Evolutionary conservation across 2,113 vertebrate genomes (phyloP).

Genomic region (Dromaius novaehollandiae): DNA sequence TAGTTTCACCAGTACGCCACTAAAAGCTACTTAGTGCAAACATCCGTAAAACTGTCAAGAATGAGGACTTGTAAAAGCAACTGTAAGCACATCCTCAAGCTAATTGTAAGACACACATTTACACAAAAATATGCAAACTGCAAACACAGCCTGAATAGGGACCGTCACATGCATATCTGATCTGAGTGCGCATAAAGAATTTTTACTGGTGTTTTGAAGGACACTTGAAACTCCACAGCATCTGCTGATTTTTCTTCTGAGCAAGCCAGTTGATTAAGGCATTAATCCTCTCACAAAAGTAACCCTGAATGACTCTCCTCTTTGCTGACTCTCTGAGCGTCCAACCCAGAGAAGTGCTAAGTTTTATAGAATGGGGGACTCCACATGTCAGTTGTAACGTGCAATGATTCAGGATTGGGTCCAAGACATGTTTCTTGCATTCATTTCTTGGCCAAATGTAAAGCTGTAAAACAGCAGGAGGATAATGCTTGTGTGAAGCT

Average conservation of each 20-base stretch:
- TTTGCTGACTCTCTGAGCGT: background rate
- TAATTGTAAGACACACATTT: slow-evolving; percentile 59
- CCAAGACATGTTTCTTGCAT: background rate
- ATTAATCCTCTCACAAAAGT: slow-evolving; percentile 43
- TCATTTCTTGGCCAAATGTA: background rate
- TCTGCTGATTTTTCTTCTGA: background rate
- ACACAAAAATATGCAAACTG: slow-evolving; percentile 59
- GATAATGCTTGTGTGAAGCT: background rate
- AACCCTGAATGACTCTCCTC: background rate
- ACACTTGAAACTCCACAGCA: background rate
- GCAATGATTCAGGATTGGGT: background rate
- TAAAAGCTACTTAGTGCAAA: slow-evolving; percentile 81
- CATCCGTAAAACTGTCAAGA: slow-evolving; percentile 78
- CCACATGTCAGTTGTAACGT: background rate
- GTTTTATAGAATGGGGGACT: background rate
- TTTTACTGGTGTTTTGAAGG: background rate
- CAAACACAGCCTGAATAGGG: slow-evolving; percentile 45
- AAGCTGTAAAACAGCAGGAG: background rate
- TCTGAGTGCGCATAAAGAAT: background rate
- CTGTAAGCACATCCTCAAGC: slow-evolving; percentile 67
- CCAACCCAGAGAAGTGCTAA: background rate
- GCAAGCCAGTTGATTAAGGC: background rate
- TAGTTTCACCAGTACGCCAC: slow-evolving; percentile 71
- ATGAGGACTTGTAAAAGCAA: slow-evolving; percentile 72
- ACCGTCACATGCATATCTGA: background rate